Base-by-base conservation (phyloP, 2,113 vertebrate species). In the Corvus moneduloides region DNA sequence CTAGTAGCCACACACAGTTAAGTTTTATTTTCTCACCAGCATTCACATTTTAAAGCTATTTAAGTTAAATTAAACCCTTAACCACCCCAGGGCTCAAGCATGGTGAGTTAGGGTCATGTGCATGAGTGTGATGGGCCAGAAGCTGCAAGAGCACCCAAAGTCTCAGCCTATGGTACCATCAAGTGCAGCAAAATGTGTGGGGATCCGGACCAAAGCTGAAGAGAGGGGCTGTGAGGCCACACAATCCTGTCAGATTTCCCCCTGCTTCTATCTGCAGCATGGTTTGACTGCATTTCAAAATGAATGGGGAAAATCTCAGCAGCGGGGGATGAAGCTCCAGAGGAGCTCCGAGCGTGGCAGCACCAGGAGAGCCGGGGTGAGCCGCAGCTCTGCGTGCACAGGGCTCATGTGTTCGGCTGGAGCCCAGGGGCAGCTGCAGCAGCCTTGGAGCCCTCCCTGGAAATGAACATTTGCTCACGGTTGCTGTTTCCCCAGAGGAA, bases 121-220 rank as follows among this genome's bases (percentile, higher is more conserved):
- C 46, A 30, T 19, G n/a, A 35, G 16, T 17, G 24, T 37, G 43
- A 37, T 15, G 22, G 68, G 52, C 27, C 86, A 81, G 44, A 37
- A 59, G 44, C 33, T 59, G 68, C 44, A 32, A 23, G 44, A n/a
- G n/a, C 68, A 67, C 61, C 41, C 24, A 13, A 72, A 80, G 17
- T 4, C 20, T 21, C 13, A 30, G 59, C 16, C 37, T 9, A 2
- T 27, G 43, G 27, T 33, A 44, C n/a, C 48, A 58, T 10, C 43
- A 14, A 1, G 21, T 13, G 28, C 24, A 76, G 68, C 28, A 37
- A n/a, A 64, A 55, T 1, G 8, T 1, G 0, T 5, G 44, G 35
- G 37, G n/a, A 63, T 39, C 35, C 0, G 0, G 11, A 62, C 4
- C 33, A 33, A 39, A 64, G 10, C 55, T 20, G 41, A n/a, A 74